These are phyloP conservation scores for Buathra laborator DNA, from an alignment of 2,888 invertebrate genomes.

Conservation along the genomic window DNA sequence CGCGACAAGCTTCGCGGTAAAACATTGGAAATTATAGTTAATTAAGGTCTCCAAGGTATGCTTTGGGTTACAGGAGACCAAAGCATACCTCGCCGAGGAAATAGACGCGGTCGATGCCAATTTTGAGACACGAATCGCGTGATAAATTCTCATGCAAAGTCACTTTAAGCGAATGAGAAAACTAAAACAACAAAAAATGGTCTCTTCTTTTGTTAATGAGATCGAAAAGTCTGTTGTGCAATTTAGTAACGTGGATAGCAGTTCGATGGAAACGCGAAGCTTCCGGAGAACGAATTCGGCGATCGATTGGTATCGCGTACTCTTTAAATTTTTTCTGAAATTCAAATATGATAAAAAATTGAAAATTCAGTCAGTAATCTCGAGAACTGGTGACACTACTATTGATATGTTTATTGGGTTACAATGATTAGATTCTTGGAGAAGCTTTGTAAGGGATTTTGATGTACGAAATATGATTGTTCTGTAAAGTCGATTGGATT, in stretches of 20 bases:
- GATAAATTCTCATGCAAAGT: too few relatives aligned
- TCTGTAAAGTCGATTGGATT: neutral
- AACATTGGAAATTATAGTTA: neutral
- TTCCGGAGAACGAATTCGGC: neutral
- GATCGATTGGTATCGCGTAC: neutral
- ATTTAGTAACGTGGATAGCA: neutral
- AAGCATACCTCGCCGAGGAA: too few relatives aligned
- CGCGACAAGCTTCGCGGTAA: constrained; percentile 93
- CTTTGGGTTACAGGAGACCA: neutral
- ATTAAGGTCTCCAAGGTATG: neutral
- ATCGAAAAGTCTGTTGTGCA: neutral
- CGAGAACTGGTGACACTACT: neutral
- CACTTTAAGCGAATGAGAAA: neutral
- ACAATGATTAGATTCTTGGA: neutral
- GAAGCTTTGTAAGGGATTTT: neutral
- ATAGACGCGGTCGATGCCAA: neutral
- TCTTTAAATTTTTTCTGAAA: neutral
- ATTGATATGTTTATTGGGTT: neutral
- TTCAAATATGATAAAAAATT: neutral
- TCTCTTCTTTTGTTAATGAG: neutral
- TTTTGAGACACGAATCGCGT: neutral
- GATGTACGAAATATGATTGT: neutral
- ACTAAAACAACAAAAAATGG: neutral
- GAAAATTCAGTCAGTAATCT: too few relatives aligned
- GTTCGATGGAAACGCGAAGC: neutral